A percentile compares a stretch with the other conserved stretches of the same genome.
phyloP scores from a whole-genome alignment of 2,888 invertebrate genomes.

The Rhopalosiphum nymphaeae region DNA sequence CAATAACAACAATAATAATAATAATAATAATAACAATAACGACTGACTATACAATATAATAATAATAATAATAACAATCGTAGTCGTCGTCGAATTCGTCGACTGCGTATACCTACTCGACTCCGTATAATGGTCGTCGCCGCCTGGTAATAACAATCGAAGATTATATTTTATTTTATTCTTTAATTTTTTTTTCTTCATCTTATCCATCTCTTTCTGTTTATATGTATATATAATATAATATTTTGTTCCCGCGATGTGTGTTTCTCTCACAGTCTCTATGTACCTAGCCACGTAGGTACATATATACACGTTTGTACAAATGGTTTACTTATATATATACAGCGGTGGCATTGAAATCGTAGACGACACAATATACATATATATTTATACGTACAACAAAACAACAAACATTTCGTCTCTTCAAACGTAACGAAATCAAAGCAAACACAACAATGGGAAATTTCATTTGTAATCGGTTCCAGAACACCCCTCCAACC shows the following conservation, averaged over 20 bases:
- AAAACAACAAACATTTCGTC: slow-evolving; percentile 52
- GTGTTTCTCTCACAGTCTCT: slow-evolving; percentile 5
- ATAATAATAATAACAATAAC: slow-evolving; percentile 58
- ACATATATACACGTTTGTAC: slow-evolving; percentile 26
- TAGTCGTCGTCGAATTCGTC: not conserved
- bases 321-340: not conserved
- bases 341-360: slow-evolving; percentile 48
- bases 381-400: not conserved
- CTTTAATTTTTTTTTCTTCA: slow-evolving; percentile 35
- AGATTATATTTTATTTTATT: slow-evolving; percentile 60
- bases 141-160: slow-evolving; percentile 57
- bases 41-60: slow-evolving; percentile 56
- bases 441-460: slow-evolving; percentile 62
- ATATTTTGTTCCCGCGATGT: not conserved
- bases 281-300: not conserved
- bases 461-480: slow-evolving; percentile 48
- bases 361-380: slow-evolving; percentile 18
- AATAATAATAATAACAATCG: slow-evolving; percentile 60
- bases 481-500: slow-evolving; percentile 1
- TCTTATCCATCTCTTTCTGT: not conserved
- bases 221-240: not conserved
- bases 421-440: slow-evolving; percentile 52
- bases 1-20: slow-evolving; percentile 54
- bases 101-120: not conserved
- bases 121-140: slow-evolving; percentile 46